Evolutionary conservation across 1,140 invertebrate species (phyloP).

Genomic region (Heliothis subflexa): DNA sequence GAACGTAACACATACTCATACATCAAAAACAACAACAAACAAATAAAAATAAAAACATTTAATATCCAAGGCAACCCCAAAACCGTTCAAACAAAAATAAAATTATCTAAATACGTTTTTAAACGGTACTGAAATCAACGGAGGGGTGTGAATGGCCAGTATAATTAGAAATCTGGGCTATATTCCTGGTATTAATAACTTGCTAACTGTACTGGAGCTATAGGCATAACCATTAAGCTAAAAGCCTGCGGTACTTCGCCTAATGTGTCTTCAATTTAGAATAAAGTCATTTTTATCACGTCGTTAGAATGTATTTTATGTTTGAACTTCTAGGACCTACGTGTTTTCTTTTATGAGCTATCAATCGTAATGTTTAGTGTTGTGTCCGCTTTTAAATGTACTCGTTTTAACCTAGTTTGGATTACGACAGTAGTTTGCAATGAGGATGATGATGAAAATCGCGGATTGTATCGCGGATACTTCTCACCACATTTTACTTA

Average conservation of each 20-base stretch:
- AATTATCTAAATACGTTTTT: slow-evolving; percentile 30
- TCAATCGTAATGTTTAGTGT: background rate
- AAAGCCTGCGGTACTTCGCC: slow-evolving; percentile 47
- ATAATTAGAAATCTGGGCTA: slow-evolving; percentile 41
- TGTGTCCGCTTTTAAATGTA: background rate
- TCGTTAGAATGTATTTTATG: slow-evolving; percentile 38
- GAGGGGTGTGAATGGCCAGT: slow-evolving; percentile 20
- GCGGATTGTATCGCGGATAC: too few relatives aligned
- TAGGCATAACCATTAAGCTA: slow-evolving; percentile 51
- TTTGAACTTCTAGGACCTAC: slow-evolving; percentile 1
- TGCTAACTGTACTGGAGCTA: slow-evolving; percentile 33
- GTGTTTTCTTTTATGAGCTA: slow-evolving; percentile 23
- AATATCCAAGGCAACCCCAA: background rate
- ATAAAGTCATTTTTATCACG: slow-evolving; percentile 47
- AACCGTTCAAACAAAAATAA: slow-evolving; percentile 22
- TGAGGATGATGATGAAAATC: too few relatives aligned
- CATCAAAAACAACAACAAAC: background rate
- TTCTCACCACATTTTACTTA: too few relatives aligned
- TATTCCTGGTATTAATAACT: slow-evolving; percentile 45
- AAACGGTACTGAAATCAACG: slow-evolving; percentile 17
- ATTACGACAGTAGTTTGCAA: too few relatives aligned
- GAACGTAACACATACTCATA: background rate
- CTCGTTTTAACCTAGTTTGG: too few relatives aligned
- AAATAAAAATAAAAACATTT: background rate
- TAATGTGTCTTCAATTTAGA: slow-evolving; percentile 53